These are phyloP conservation scores for Hemibagrus guttatus DNA, from an alignment of 2,797 vertebrate species.

Conservation along the genomic window DNA sequence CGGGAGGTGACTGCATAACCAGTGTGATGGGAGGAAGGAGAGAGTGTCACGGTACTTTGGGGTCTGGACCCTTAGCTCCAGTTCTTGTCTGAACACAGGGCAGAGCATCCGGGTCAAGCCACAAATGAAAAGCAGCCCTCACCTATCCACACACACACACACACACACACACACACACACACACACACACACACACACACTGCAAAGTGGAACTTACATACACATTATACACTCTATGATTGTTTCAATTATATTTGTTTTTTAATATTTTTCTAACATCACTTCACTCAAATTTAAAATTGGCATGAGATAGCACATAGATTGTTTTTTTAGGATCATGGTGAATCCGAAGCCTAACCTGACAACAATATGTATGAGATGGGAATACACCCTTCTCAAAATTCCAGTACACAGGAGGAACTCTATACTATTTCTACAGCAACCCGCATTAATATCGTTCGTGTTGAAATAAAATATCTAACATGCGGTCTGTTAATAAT, in stretches of 20 bases:
- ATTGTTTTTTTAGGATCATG: not conserved
- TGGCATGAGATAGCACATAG: not conserved
- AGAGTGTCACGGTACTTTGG: constrained; percentile 46
- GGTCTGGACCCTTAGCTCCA: constrained; percentile 57
- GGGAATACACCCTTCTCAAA: too few species aligned
- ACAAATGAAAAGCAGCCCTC: constrained; percentile 52
- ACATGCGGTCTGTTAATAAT: not conserved
- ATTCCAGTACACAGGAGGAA: not conserved
- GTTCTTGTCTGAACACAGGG: constrained; percentile 60
- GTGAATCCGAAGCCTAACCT: not conserved
- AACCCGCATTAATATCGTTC: not conserved
- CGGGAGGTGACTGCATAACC: constrained; percentile 52
- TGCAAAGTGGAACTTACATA: not conserved
- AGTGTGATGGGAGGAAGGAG: constrained; percentile 35
- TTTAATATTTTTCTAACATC: not conserved
- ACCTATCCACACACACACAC: constrained; percentile 21
- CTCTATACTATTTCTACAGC: not conserved
- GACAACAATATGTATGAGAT: too few species aligned
- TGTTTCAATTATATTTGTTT: not conserved
- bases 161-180: constrained; percentile 13
- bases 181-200: constrained; percentile 29
- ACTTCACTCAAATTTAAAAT: not conserved
- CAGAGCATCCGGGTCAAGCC: constrained; percentile 52
- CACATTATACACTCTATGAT: not conserved
- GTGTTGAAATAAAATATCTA: not conserved